Base-by-base conservation (phyloP, 2,113 vertebrate genomes). In the Chlorodrepanis virens region DNA sequence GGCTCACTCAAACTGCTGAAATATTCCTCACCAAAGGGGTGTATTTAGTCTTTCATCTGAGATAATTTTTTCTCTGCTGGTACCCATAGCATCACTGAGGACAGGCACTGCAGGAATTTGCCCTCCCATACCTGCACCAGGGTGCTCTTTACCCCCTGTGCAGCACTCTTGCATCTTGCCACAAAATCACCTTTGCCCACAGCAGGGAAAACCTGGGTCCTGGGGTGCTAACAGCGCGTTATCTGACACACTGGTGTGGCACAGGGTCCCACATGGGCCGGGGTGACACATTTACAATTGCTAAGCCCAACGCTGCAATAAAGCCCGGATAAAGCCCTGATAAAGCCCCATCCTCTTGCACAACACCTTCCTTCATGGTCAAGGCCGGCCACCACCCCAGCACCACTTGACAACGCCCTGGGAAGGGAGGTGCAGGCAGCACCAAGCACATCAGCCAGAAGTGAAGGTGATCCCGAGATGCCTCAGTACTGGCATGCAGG, bases 41-140 rank as follows among this genome's bases (percentile, higher is more conserved):
- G 6, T 40, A 23, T 18, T 52, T 35, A 20, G 29, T 42, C 10
- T 63, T 54, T 71, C 56, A 57, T 21, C 54, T 1, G 1, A 49
- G 28, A 14, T 6, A 0, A 23, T 20, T 64, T 75, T 45, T 22
- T 33, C 44, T 84, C 68, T 77, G 59, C 29, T 56, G 7, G 67
- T 65, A 63, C 37, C 35, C 39, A 11, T 0, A 67, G 33, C 44
- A 60, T 40, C 74, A 18, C 53, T n/a, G 35, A 29, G 14, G 28
- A 69, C 8, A 18, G 0, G 5, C 56, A 22, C 42, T 25, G 69
- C 56, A 60, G 67, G 47, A 71, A 63, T 78, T 44, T 70, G 29
- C 60, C 52, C 39, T 53, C 6, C 40, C 7, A 4, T 3, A 61
- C 4, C 11, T 14, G 4, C 50, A 18, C 42, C 0, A 0, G 3